Conservation (phyloP, 2,797 vertebrate species). For the Tadarida brasiliensis region DNA sequence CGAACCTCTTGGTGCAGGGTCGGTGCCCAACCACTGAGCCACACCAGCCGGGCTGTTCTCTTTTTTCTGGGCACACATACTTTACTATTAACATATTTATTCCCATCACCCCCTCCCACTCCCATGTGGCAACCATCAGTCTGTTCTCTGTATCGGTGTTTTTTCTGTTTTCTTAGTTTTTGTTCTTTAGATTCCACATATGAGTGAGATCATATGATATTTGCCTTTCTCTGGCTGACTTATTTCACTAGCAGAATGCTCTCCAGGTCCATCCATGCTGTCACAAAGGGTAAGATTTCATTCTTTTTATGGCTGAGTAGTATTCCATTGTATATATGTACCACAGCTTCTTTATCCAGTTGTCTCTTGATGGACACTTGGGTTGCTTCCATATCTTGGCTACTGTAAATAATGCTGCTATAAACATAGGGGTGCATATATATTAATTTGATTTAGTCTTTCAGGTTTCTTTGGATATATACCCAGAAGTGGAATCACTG, state of each 20-base stretch:
- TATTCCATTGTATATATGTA: too few relatives aligned
- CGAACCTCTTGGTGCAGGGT: too few relatives aligned
- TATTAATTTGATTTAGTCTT: neutral
- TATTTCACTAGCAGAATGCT: neutral
- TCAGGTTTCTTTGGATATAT: neutral
- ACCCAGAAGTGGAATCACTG: neutral
- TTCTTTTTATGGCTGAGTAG: too few relatives aligned
- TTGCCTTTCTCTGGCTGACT: neutral
- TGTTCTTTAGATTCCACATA: neutral
- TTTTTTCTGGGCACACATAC: neutral
- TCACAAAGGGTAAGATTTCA: too few relatives aligned
- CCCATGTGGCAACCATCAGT: neutral
- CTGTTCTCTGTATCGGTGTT: neutral
- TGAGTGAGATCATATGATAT: neutral
- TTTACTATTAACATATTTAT: neutral
- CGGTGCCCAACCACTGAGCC: too few relatives aligned
- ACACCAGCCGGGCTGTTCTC: neutral
- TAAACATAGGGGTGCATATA: too few relatives aligned
- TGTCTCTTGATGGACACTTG: neutral
- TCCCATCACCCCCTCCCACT: neutral
- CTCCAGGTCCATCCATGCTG: too few relatives aligned
- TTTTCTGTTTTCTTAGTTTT: neutral
- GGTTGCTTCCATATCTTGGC: neutral
- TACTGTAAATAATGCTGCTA: neutral
- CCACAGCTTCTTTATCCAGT: neutral